Percentiles rank a stretch among this genome's conserved stretches.
These are phyloP conservation scores for Drosophila melanogaster DNA, from an alignment of 1,140 invertebrate genomes.

Conservation along the genomic window DNA sequence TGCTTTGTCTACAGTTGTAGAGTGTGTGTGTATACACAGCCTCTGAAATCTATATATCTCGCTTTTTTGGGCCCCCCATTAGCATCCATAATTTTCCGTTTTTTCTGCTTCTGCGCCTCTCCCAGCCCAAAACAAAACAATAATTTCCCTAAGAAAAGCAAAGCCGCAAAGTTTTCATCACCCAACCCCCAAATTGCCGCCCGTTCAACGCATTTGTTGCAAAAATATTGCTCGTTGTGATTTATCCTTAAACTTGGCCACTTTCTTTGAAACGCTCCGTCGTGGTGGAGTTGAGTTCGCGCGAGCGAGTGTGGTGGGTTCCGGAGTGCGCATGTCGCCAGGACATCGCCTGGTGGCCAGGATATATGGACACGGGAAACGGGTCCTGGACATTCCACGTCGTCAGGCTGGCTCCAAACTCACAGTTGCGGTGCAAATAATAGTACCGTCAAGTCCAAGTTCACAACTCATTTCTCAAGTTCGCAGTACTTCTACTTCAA, in stretches of 20 bases:
- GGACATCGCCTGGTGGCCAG: slow-evolving; percentile 47
- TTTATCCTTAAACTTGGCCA: slow-evolving; percentile 80
- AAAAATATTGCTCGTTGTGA: slow-evolving; percentile 61
- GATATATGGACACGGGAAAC: slow-evolving; percentile 42
- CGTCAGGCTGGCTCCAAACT: slow-evolving; percentile 40
- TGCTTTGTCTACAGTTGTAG: slow-evolving; percentile 52
- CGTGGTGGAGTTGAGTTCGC: slow-evolving; percentile 26
- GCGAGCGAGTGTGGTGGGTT: slow-evolving; percentile 44
- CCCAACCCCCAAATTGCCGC: neutral
- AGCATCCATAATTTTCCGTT: slow-evolving; percentile 64
- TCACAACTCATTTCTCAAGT: slow-evolving; percentile 21
- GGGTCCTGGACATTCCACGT: slow-evolving; percentile 58
- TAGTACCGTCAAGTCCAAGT: slow-evolving; percentile 43
- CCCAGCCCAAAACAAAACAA: slow-evolving; percentile 40
- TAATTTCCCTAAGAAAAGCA: slow-evolving; percentile 38
- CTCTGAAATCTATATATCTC: slow-evolving; percentile 27
- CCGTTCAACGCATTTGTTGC: slow-evolving; percentile 43
- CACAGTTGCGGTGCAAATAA: slow-evolving; percentile 36
- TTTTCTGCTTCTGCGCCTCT: slow-evolving; percentile 5
- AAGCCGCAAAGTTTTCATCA: slow-evolving; percentile 36
- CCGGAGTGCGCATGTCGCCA: slow-evolving; percentile 62
- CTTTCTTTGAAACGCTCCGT: slow-evolving; percentile 39
- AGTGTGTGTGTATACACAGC: slow-evolving; percentile 40
- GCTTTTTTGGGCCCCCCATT: slow-evolving; percentile 31
- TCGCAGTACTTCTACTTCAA: neutral